A percentile compares a stretch with the other conserved stretches of the same genome.
Conservation (phyloP, 2,888 invertebrate species). For the Anaspis maculata region DNA sequence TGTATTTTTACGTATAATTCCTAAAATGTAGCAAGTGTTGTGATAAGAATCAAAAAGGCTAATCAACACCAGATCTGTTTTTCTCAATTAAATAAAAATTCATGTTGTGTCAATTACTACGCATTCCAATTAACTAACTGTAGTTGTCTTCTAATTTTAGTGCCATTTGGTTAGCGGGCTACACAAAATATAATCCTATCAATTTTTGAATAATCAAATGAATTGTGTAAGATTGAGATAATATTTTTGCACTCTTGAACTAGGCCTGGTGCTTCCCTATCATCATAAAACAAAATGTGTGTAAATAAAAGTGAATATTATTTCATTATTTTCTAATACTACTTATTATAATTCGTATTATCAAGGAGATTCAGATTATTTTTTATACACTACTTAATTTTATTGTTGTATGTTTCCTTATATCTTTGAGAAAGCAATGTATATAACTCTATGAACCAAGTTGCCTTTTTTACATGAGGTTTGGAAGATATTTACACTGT, state of each 20-base stretch:
- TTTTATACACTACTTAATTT: conserved; percentile 12
- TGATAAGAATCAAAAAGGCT: conserved; percentile 16
- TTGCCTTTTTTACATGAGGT: conserved; percentile 33
- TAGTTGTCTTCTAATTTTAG: conserved; percentile 29
- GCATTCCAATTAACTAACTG: conserved; percentile 28
- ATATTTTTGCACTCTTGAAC: conserved; percentile 2
- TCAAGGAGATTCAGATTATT: conserved; percentile 9
- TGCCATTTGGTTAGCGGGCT: conserved; percentile 32
- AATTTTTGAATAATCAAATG: no score
- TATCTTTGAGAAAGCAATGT: conserved; percentile 16
- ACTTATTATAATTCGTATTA: conserved; percentile 13
- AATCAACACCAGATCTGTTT: conserved; percentile 18
- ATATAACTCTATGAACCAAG: conserved; percentile 27
- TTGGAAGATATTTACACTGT: conserved; percentile 33
- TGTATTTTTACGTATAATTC: conserved; percentile 14
- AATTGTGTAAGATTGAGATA: conserved; percentile 1
- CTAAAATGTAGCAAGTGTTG: conserved; percentile 15
- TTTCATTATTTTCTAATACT: conserved; percentile 9
- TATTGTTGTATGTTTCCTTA: conserved; percentile 14
- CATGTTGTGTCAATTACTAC: conserved; percentile 6
- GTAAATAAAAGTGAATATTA: conserved; percentile 18
- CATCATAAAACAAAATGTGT: conserved; percentile 4
- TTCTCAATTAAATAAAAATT: conserved; percentile 4
- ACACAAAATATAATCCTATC: no score
- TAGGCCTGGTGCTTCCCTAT: conserved; percentile 24